Evolutionary conservation across 2,797 vertebrate genomes (phyloP).

Genomic region (Acanthopagrus latus): DNA sequence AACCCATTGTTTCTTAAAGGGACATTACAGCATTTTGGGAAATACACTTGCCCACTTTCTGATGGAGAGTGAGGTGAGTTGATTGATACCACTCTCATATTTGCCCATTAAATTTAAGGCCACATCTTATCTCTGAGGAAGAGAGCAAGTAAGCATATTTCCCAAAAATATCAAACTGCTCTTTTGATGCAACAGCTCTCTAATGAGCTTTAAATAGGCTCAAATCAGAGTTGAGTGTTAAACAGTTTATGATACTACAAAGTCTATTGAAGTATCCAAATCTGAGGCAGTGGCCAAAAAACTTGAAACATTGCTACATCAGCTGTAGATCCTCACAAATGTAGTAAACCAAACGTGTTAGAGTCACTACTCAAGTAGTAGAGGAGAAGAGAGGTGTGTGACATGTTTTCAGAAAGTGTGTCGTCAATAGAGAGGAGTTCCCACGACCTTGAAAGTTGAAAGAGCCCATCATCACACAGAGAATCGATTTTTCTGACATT

Average conservation of each 20-base stretch:
- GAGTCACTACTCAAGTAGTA: background rate
- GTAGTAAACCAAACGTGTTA: background rate
- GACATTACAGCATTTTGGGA: background rate
- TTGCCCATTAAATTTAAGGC: background rate
- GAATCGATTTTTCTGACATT: background rate
- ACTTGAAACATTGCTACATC: background rate
- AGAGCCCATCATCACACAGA: constrained; percentile 6
- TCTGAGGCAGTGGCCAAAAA: too few species aligned
- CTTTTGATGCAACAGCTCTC: background rate
- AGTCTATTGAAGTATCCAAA: background rate
- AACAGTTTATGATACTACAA: background rate
- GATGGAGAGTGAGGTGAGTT: too few species aligned
- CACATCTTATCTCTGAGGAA: background rate
- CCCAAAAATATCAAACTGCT: background rate
- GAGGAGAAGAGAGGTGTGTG: background rate
- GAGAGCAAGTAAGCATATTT: background rate
- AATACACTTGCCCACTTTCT: background rate
- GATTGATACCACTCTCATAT: background rate
- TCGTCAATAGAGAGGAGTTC: background rate
- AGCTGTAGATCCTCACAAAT: background rate
- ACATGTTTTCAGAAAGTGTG: background rate
- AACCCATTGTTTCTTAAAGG: constrained; percentile 8
- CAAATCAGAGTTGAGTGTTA: background rate
- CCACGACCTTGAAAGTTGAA: constrained; percentile 25
- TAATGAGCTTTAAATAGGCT: background rate